Percentiles rank a stretch among this genome's conserved stretches.
These are phyloP conservation scores for Urophycis tenuis DNA, from an alignment of 2,797 vertebrate genomes.

Conservation along the genomic window DNA sequence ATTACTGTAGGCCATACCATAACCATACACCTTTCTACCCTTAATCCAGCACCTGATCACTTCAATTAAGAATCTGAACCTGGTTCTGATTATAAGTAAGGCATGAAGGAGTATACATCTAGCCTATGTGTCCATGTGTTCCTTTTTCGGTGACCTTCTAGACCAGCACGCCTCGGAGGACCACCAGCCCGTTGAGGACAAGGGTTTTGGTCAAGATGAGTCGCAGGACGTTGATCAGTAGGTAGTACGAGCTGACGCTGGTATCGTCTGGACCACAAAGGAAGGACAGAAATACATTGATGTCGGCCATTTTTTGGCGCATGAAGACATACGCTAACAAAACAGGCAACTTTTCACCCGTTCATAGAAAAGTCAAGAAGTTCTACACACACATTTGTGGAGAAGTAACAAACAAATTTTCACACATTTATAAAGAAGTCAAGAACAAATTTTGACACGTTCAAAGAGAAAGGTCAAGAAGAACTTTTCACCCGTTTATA, in stretches of 20 bases:
- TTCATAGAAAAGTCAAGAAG: no score
- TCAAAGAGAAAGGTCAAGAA: no score
- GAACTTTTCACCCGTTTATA: no score
- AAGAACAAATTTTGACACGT: no score
- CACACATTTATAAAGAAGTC: no score
- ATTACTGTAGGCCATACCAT: no score
- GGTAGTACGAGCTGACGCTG: conserved; percentile 39
- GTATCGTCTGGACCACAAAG: conserved; percentile 34
- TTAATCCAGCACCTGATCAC: not conserved
- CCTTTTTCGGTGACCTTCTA: conserved; percentile 15
- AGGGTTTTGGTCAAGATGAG: conserved; percentile 59
- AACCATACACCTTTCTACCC: no score
- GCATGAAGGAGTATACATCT: not conserved
- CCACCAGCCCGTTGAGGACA: conserved; percentile 56
- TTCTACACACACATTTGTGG: no score
- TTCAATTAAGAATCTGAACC: not conserved
- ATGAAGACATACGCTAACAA: no score
- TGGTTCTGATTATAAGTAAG: not conserved
- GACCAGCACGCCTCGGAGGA: conserved; percentile 49
- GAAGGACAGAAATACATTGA: not conserved
- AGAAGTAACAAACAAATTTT: no score
- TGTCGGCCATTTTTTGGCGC: no score
- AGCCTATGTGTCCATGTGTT: not conserved
- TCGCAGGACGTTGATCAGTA: conserved; percentile 54
- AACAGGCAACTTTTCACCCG: no score